These are phyloP conservation scores for Montifringilla adamsi DNA, from an alignment of 2,113 vertebrate species.

Conservation along the genomic window DNA sequence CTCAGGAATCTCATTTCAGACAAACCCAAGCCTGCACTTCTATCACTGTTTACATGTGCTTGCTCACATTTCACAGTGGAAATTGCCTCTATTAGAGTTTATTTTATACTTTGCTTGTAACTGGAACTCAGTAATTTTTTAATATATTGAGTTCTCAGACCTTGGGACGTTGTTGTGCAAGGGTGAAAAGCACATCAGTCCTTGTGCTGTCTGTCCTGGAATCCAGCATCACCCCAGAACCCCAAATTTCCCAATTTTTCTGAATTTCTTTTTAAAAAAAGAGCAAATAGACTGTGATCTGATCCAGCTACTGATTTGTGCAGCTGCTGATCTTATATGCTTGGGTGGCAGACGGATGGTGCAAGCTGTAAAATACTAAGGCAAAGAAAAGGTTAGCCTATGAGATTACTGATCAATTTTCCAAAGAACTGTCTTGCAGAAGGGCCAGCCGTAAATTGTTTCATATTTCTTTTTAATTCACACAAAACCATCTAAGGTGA, in stretches of 20 bases:
- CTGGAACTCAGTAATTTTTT: background rate
- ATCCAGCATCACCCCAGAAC: background rate
- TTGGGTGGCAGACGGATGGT: background rate
- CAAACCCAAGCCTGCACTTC: background rate
- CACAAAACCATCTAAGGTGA: slow-evolving; percentile 16
- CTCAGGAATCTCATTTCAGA: slow-evolving; percentile 18
- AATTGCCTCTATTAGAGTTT: background rate
- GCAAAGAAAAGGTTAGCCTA: background rate
- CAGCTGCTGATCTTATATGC: background rate
- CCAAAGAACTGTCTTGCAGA: slow-evolving; percentile 1
- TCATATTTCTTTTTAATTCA: slow-evolving; percentile 49
- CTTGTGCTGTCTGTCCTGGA: background rate
- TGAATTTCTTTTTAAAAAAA: background rate
- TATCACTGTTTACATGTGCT: background rate
- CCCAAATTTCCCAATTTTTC: background rate
- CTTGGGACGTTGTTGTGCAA: background rate
- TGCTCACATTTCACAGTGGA: background rate
- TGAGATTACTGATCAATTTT: slow-evolving; percentile 40
- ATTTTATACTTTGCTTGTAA: background rate
- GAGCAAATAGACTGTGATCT: background rate
- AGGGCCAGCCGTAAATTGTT: slow-evolving; percentile 25
- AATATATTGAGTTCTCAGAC: background rate
- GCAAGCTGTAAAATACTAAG: background rate
- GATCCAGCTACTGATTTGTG: slow-evolving; percentile 17
- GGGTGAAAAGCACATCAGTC: background rate